Evolutionary conservation across 2,888 invertebrate species (phyloP).

Genomic region (Eulithis testata): DNA sequence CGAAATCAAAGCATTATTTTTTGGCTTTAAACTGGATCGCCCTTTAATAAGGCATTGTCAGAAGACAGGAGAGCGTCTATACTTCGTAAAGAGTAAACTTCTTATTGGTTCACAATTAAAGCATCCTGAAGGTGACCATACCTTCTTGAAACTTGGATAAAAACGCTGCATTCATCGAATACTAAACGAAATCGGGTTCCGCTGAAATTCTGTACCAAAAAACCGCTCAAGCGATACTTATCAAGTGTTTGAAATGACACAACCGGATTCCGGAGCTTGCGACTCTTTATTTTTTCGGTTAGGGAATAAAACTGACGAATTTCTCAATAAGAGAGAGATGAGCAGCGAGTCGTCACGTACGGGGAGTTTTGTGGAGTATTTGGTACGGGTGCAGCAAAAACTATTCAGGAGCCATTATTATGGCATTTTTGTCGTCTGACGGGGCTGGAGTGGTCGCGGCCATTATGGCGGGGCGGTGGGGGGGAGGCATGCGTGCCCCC

Average conservation of each 20-base stretch:
- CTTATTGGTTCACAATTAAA: slow-evolving; percentile 80
- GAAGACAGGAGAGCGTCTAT: slow-evolving; percentile 45
- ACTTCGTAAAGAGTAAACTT: slow-evolving; percentile 65
- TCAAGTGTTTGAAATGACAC: slow-evolving; percentile 85
- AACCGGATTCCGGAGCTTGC: slow-evolving; percentile 77
- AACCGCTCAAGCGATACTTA: slow-evolving; percentile 78
- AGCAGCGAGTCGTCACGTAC: slow-evolving; percentile 79
- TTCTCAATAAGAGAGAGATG: slow-evolving; percentile 84
- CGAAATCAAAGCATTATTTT: slow-evolving; percentile 35
- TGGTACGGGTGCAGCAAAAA: slow-evolving; percentile 83
- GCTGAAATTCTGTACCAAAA: slow-evolving; percentile 77
- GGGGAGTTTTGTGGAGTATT: slow-evolving; percentile 73
- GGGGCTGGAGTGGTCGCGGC: slow-evolving; percentile 80
- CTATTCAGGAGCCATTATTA: slow-evolving; percentile 83
- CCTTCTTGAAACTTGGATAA: slow-evolving; percentile 67
- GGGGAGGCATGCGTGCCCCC: slow-evolving; percentile 54
- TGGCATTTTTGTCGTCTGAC: slow-evolving; percentile 86
- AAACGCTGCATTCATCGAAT: slow-evolving; percentile 77
- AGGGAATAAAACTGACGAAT: slow-evolving; percentile 82
- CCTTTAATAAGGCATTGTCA: slow-evolving; percentile 69
- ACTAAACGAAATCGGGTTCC: slow-evolving; percentile 73
- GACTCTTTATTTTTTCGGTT: slow-evolving; percentile 72
- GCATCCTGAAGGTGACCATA: slow-evolving; percentile 79
- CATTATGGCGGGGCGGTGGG: slow-evolving; percentile 69
- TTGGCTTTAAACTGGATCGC: slow-evolving; percentile 55